Percentiles rank a stretch among this genome's conserved stretches.
Conservation (phyloP, 2,797 vertebrate species). For the Percopsis omiscomaycus region DNA sequence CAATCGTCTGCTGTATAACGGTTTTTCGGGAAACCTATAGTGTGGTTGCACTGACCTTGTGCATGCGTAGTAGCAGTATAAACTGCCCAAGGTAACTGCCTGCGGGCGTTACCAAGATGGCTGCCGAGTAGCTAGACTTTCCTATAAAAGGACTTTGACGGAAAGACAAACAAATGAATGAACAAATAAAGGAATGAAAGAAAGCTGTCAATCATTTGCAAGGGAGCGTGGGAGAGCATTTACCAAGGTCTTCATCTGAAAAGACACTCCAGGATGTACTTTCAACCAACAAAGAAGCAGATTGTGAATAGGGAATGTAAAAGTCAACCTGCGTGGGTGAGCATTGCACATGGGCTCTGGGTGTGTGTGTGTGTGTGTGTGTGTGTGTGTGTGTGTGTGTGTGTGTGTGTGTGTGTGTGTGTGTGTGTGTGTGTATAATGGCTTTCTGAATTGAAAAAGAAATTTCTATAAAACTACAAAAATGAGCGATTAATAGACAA, state of each 20-base stretch:
- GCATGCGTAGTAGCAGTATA: too few species aligned
- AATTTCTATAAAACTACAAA: not conserved
- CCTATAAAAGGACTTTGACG: too few species aligned
- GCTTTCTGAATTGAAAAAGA: not conserved
- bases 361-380: not conserved
- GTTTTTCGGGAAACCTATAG: too few species aligned
- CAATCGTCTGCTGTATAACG: too few species aligned
- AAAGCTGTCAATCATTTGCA: not conserved
- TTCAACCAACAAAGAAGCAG: constrained; percentile 11
- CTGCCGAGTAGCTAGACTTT: too few species aligned
- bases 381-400: not conserved
- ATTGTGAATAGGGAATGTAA: constrained; percentile 16
- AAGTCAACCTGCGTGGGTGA: constrained; percentile 15
- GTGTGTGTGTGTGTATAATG: not conserved
- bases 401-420: not conserved
- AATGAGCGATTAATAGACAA: too few species aligned
- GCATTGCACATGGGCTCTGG: not conserved
- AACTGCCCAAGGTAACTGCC: too few species aligned
- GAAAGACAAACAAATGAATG: not conserved
- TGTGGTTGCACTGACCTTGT: too few species aligned
- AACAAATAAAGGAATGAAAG: not conserved
- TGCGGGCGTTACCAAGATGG: too few species aligned
- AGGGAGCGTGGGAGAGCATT: constrained; percentile 19
- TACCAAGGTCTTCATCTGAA: constrained; percentile 15
- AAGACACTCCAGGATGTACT: constrained; percentile 16